Base-by-base conservation (phyloP, 2,113 vertebrate genomes). In the Dunckerocampus dactyliophorus region DNA sequence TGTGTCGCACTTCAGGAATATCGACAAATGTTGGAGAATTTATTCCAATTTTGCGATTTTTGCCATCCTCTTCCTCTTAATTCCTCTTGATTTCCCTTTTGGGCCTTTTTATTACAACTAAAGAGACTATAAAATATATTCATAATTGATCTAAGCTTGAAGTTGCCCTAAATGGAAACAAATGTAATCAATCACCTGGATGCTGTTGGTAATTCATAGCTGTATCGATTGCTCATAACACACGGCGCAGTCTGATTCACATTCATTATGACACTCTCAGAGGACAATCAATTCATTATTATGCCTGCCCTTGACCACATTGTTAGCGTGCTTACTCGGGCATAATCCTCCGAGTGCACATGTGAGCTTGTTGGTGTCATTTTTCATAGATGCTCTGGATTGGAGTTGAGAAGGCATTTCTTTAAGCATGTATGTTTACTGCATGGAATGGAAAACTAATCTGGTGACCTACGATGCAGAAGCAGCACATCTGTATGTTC, bases 1-100 rank as follows among this genome's bases (percentile, higher is more conserved):
- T 84, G 82, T 82, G 80, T 82, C 87, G 72, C 78, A 88, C 81
- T 90, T 91, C 83, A 87, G 82, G 84, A 89, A 87, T 89, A 91
- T 88, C 89, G 89, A 89, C 84, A 88, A 84, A 70, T 80, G 81
- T 88, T 88, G 82, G 81, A 82, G 86, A 88, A 91, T 87, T 78
- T 82, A 89, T 91, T 90, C 75, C 65, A 70, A 56, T 49, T 49
- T 56, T 37, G 13, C 19, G n/a, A 6, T 28, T 28, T 28, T 28
- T 8, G 31, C 31, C 31, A 34, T 7, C 20, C 42, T 31, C 8
- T 12, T 10, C 28, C 63, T 6, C 20, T 47, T 55, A 42, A 37
- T 3, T 47, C 20, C 47, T 47, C 16, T 6, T 19, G 13, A 37
- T 19, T 37, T 55, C 31, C 12, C 17, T 19, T 37, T 13, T 34